phyloP scores from a whole-genome alignment of 2,113 vertebrate species.

The Nansenia antarctica region DNA sequence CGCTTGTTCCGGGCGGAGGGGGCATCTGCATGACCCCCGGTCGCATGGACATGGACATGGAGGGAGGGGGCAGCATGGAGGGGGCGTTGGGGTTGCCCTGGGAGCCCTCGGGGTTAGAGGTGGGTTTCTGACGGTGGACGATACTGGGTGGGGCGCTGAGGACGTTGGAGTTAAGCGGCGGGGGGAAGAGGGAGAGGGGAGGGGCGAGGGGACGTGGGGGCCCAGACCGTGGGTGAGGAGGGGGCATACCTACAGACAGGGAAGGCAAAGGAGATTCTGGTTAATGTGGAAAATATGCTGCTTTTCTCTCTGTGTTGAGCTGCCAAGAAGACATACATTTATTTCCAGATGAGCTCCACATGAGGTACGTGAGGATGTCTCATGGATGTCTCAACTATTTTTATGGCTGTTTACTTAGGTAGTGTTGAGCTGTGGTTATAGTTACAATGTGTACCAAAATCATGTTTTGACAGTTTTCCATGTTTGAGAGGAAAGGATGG shows the following conservation, averaged over 20 bases:
- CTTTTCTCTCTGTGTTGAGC: not conserved
- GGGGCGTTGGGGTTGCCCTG: slow-evolving; percentile 52
- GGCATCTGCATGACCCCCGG: slow-evolving; percentile 74
- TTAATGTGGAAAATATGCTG: slow-evolving; percentile 6
- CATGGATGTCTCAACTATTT: not conserved
- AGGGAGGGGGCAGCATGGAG: slow-evolving; percentile 57
- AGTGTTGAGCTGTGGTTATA: not conserved
- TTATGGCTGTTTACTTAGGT: not conserved
- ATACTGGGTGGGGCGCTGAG: slow-evolving; percentile 94
- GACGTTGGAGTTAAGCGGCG: slow-evolving; percentile 85
- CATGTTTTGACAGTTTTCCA: not conserved
- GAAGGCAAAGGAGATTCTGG: not conserved
- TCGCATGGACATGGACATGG: slow-evolving; percentile 64
- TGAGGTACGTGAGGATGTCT: not conserved
- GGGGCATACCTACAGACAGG: slow-evolving; percentile 84
- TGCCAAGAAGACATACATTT: not conserved
- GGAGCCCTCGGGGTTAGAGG: slow-evolving; percentile 61
- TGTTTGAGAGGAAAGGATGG: not conserved
- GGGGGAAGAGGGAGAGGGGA: slow-evolving; percentile 88
- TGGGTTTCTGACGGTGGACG: slow-evolving; percentile 91
- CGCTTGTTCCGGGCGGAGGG: slow-evolving; percentile 74
- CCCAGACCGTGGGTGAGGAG: slow-evolving; percentile 87
- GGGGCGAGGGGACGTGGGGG: slow-evolving; percentile 84
- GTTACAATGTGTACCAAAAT: not conserved
- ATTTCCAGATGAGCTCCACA: not conserved